Evolutionary conservation across 2,888 invertebrate genomes (phyloP).

Genomic region (Allolobophora icterica): DNA sequence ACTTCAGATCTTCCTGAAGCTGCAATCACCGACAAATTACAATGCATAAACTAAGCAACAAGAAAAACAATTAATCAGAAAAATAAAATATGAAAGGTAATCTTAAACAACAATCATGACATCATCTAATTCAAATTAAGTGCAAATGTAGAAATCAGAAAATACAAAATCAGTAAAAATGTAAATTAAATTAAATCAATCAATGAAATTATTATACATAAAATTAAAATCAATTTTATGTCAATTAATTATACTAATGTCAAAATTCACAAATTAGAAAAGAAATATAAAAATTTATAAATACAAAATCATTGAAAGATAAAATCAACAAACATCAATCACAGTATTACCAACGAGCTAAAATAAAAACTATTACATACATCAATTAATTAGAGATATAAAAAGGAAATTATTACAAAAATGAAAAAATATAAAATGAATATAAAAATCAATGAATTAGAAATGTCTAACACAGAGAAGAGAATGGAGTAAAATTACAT

Average conservation of each 20-base stretch:
- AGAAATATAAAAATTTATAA: neutral
- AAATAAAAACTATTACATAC: neutral
- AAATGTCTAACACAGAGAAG: no score
- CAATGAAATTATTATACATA: neutral
- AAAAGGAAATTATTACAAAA: no score
- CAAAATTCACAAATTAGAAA: no score
- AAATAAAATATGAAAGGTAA: neutral
- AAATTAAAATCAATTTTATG: neutral
- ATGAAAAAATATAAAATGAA: no score
- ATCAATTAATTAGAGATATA: no score
- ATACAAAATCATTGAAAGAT: neutral
- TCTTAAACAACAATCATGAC: neutral
- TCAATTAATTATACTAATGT: neutral
- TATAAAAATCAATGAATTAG: no score
- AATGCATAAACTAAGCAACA: neutral
- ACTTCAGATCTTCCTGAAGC: conserved; percentile 49
- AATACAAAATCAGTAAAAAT: neutral
- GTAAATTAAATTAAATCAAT: neutral
- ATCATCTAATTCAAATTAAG: neutral
- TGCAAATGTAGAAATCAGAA: neutral
- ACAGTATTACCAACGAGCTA: no score
- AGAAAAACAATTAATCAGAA: neutral
- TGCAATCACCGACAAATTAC: conserved; percentile 29
- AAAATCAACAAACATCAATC: neutral
- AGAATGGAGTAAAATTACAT: no score